Evolutionary conservation across 1,140 invertebrate species (phyloP).

Genomic region (Asbolus verrucosus): DNA sequence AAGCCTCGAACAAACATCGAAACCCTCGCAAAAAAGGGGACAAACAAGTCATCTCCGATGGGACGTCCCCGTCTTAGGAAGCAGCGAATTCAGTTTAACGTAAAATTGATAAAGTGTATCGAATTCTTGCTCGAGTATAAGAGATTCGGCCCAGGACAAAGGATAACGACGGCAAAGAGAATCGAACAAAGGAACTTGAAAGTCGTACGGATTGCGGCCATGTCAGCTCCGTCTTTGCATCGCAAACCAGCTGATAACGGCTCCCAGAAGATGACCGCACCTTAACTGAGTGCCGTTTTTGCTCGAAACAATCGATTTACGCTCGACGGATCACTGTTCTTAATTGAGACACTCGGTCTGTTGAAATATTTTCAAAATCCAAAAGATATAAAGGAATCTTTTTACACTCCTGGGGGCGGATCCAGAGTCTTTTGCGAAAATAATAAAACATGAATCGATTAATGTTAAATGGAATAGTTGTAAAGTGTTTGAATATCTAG

Average conservation of each 20-base stretch:
- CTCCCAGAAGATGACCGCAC: background rate
- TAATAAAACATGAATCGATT: no score
- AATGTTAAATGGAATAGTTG: no score
- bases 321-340: no score
- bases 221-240: background rate
- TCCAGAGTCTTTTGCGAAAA: no score
- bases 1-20: background rate
- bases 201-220: background rate
- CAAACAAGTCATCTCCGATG: background rate
- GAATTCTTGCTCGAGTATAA: conserved; percentile 6
- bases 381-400: no score
- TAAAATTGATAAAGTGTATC: conserved; percentile 39
- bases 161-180: background rate
- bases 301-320: no score
- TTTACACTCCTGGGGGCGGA: no score
- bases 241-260: background rate
- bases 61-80: background rate
- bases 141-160: conserved; percentile 24
- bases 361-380: no score
- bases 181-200: conserved; percentile 5
- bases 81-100: conserved; percentile 22
- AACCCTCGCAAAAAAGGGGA: no score
- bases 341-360: no score
- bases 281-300: no score
- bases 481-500: no score